phyloP scores from a whole-genome alignment of 2,888 invertebrate species.

The Trissolcus brochymenae region DNA sequence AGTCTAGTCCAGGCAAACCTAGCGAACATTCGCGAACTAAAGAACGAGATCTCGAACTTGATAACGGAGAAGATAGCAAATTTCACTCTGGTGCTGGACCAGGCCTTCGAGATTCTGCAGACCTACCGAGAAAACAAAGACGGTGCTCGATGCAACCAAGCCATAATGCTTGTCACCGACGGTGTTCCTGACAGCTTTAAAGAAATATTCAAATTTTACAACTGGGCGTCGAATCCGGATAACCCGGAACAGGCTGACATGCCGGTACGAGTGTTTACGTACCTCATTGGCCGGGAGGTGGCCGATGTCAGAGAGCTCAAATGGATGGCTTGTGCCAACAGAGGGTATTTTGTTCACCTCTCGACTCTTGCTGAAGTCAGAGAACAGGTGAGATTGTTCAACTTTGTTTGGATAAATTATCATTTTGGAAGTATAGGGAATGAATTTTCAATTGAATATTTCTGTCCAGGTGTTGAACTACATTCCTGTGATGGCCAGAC shows the following conservation, averaged over 20 bases:
- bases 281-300: conserved; percentile 93
- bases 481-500: conserved; percentile 96
- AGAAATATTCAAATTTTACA: conserved; percentile 93
- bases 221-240: conserved; percentile 85
- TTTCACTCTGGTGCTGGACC: conserved; percentile 91
- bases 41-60: conserved; percentile 86
- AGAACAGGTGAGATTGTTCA: conserved; percentile 84
- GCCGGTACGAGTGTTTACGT: conserved; percentile 97
- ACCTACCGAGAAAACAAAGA: conserved; percentile 80
- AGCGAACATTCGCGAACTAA: conserved; percentile 89
- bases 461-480: conserved; percentile 83
- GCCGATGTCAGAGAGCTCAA: conserved; percentile 95
- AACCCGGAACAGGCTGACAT: conserved; percentile 77
- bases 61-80: conserved; percentile 94
- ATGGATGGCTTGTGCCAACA: conserved; percentile 99
- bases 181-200: conserved; percentile 96
- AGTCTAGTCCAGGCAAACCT: conserved; percentile 93
- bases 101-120: conserved; percentile 92
- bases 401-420: background rate
- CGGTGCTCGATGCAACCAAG: conserved; percentile 89
- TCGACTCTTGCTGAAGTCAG: conserved; percentile 98
- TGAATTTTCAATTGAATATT: background rate
- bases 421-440: too few relatives aligned
- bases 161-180: conserved; percentile 99
- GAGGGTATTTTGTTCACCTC: conserved; percentile 97